A percentile compares a stretch with the other conserved stretches of the same genome.
Evolutionary conservation across 2,113 vertebrate genomes (phyloP).

Genomic region (Odocoileus hemionus): DNA sequence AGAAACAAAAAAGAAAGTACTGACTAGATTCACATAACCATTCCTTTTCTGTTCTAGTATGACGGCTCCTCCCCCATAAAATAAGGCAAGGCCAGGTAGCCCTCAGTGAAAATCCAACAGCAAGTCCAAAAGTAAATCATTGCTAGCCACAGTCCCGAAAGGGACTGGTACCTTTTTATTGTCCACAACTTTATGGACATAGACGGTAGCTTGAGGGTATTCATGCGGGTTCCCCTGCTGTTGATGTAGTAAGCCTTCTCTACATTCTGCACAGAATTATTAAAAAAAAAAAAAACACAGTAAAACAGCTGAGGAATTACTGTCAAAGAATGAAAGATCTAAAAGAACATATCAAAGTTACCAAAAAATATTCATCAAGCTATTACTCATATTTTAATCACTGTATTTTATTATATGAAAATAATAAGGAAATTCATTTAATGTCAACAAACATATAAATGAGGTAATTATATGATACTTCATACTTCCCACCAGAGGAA

Average conservation of each 20-base stretch:
- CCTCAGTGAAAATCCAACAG: background rate
- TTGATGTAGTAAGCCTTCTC: slow-evolving; percentile 94
- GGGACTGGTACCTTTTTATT: slow-evolving; percentile 86
- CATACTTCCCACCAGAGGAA: background rate
- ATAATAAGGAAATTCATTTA: background rate
- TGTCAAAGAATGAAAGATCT: background rate
- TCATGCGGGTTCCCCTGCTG: slow-evolving; percentile 95
- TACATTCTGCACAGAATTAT: slow-evolving; percentile 95
- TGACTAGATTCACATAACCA: background rate
- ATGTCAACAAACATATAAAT: background rate
- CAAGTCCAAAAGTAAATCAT: background rate
- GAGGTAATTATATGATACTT: background rate
- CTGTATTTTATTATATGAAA: background rate
- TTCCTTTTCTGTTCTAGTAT: background rate
- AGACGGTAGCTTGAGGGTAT: slow-evolving; percentile 95
- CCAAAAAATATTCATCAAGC: background rate
- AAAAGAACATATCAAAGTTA: background rate
- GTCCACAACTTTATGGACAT: slow-evolving; percentile 94
- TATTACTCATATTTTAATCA: background rate
- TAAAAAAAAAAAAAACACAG: background rate
- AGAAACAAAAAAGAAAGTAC: background rate
- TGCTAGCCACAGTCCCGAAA: background rate
- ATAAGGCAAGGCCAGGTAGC: background rate
- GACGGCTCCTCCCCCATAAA: background rate
- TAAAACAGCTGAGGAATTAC: background rate